These are phyloP conservation scores for Gonatopus flavifemur DNA, from an alignment of 1,140 invertebrate species.

Conservation along the genomic window DNA sequence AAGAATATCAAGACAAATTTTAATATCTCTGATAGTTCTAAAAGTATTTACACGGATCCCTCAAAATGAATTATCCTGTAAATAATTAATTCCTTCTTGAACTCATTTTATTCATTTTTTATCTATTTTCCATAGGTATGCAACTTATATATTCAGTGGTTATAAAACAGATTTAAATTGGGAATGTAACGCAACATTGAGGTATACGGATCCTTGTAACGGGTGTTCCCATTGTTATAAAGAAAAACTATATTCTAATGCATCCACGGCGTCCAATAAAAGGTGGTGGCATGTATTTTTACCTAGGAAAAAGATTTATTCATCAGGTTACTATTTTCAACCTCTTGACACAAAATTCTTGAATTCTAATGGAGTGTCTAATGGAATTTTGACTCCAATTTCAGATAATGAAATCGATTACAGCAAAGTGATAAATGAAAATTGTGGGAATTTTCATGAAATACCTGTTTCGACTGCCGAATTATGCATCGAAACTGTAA, in stretches of 20 bases:
- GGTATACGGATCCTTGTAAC: constrained; percentile 75
- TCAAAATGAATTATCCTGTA: no score
- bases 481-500: constrained; percentile 61
- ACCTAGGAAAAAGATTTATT: constrained; percentile 37
- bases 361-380: not conserved
- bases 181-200: constrained; percentile 69
- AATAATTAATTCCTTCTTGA: no score
- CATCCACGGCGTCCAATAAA: constrained; percentile 19
- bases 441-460: constrained; percentile 61
- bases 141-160: constrained; percentile 61
- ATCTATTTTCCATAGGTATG: constrained; percentile 38
- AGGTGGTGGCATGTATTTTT: constrained; percentile 62
- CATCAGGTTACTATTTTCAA: constrained; percentile 11
- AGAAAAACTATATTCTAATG: constrained; percentile 29
- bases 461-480: constrained; percentile 65
- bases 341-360: constrained; percentile 2
- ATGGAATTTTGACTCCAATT: constrained; percentile 6
- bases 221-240: constrained; percentile 80
- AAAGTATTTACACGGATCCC: no score
- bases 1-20: no score
- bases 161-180: constrained; percentile 68
- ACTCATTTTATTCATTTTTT: constrained; percentile 5
- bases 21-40: no score
- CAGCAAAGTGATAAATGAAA: constrained; percentile 62
- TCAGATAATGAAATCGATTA: constrained; percentile 48